Base-by-base conservation (phyloP, 2,888 invertebrate genomes). In the Drosophila dives region DNA sequence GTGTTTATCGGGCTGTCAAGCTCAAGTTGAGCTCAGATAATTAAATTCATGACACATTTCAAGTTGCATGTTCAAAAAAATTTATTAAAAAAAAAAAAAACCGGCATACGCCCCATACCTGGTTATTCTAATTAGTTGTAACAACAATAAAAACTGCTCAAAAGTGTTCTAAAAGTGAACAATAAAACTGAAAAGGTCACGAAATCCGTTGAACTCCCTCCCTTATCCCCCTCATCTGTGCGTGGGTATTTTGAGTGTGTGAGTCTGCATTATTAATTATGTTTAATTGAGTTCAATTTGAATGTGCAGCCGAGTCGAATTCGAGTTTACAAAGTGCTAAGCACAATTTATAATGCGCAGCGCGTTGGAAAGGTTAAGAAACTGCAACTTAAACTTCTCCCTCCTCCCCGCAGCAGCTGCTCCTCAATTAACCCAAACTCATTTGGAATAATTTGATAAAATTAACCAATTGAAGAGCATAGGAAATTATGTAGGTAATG, bases 391-490 rank as follows among this genome's bases (percentile, higher is more conserved):
- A 10, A 56, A 60, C 54, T 65, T 77, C 50, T 32, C 48, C 17
- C 34, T 50, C 17, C 34, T 50, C 23, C 12, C 45, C 15, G 60
- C 53, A 45, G 59, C 61, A 23, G 34, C 65, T 20, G 8, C 64
- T 40, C 3, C 63, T 59, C 81, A 85, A 83, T 89, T 89, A 77
- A 87, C 83, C 80, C 83, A 75, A 70, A 80, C 90, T 80, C 88
- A 88, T 87, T 85, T 77, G 68, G 71, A 85, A 85, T 87, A 89
- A 85, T 85, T 89, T 80, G 29, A 69, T 56, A 49, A 73, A 85
- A 85, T 85, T 85, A 89, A 80, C 80, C 86, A 85, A 85, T 85
- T 85, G 88, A 85, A 64, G 50, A 63, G 70, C 67, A 69, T 71
- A 70, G 56, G 65, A 64, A 86, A 76, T 84, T 77, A 73, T 75